Percentiles rank a stretch among this genome's conserved stretches.
These are phyloP conservation scores for Tiphia femorata DNA, from an alignment of 2,888 invertebrate species.

Conservation along the genomic window DNA sequence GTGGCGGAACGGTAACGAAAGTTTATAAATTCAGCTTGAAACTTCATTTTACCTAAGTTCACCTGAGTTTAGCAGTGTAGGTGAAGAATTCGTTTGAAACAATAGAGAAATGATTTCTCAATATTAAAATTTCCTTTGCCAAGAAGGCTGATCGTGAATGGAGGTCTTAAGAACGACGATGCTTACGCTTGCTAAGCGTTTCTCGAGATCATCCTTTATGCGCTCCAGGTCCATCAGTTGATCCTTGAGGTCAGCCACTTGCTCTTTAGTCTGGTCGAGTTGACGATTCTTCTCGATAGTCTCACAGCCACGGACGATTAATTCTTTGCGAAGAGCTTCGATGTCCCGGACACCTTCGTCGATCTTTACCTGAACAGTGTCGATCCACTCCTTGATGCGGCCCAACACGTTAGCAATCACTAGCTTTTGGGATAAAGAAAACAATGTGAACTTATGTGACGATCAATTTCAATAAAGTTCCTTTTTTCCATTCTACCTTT, in stretches of 20 bases:
- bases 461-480: conserved; percentile 7
- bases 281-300: conserved; percentile 34
- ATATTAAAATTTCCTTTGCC: too few relatives aligned
- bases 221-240: conserved; percentile 12
- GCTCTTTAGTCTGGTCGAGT: conserved; percentile 22
- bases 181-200: too few relatives aligned
- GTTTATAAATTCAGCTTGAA: too few relatives aligned
- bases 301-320: conserved; percentile 36
- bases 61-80: too few relatives aligned
- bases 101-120: too few relatives aligned
- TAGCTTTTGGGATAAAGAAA: conserved; percentile 48
- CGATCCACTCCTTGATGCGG: conserved; percentile 55
- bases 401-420: conserved; percentile 57
- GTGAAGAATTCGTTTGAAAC: too few relatives aligned
- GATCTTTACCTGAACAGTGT: conserved; percentile 51
- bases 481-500: conserved; percentile 63
- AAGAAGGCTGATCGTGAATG: too few relatives aligned
- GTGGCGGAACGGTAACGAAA: too few relatives aligned
- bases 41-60: too few relatives aligned
- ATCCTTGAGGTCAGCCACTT: conserved; percentile 22
- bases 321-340: conserved; percentile 45
- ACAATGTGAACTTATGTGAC: not conserved
- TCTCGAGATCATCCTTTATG: too few relatives aligned
- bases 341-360: conserved; percentile 46
- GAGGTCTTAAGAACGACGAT: too few relatives aligned